Conservation (phyloP, 2,888 invertebrate genomes). For the Hirtodrosophila trivittata region DNA sequence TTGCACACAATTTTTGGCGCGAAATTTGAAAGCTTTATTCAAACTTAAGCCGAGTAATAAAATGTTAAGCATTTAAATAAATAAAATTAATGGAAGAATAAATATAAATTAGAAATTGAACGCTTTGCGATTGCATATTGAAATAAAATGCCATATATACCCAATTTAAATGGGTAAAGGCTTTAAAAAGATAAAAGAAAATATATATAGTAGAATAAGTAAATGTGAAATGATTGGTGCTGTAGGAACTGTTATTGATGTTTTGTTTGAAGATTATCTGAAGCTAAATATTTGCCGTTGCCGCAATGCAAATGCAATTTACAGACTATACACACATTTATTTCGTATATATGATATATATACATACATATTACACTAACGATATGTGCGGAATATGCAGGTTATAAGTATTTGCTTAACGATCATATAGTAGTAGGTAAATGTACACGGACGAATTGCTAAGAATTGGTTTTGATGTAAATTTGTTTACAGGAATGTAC, state of each 20-base stretch:
- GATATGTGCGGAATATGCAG: slow-evolving; percentile 21
- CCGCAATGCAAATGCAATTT: slow-evolving; percentile 26
- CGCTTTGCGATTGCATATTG: slow-evolving; percentile 21
- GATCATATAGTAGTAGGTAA: slow-evolving; percentile 21
- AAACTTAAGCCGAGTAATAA: neutral
- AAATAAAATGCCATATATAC: no score
- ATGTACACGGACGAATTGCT: slow-evolving; percentile 33
- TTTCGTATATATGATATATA: slow-evolving; percentile 13
- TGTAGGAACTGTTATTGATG: slow-evolving; percentile 24
- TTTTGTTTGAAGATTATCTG: slow-evolving; percentile 21
- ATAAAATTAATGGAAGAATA: neutral
- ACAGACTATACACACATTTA: slow-evolving; percentile 50
- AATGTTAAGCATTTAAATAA: slow-evolving; percentile 1
- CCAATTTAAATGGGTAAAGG: no score
- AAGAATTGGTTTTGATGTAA: slow-evolving; percentile 4
- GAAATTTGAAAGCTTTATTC: slow-evolving; percentile 8
- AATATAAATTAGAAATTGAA: slow-evolving; percentile 4
- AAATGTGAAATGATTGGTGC: slow-evolving; percentile 46
- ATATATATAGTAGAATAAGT: neutral
- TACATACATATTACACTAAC: slow-evolving; percentile 29
- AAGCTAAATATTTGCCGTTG: slow-evolving; percentile 23
- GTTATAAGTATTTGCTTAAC: slow-evolving; percentile 17
- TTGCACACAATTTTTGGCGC: no score
- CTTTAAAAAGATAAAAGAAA: neutral
- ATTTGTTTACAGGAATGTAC: slow-evolving; percentile 8